A percentile compares a stretch with the other conserved stretches of the same genome.
These are phyloP conservation scores for Tetraodon nigroviridis DNA, from an alignment of 2,113 vertebrate genomes.

Conservation along the genomic window DNA sequence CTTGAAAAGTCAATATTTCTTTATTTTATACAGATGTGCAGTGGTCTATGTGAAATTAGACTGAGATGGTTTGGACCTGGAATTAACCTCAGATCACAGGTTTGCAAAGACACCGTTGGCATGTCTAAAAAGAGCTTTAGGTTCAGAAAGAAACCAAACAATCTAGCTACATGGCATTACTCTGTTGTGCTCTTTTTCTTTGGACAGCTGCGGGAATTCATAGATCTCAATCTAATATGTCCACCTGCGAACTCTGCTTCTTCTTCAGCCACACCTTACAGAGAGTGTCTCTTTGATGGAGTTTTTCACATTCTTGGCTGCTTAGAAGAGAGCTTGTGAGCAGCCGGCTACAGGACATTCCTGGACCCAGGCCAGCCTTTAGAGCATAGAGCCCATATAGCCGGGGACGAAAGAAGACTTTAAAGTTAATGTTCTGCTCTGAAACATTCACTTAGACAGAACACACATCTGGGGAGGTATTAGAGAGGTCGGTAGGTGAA, in stretches of 20 bases:
- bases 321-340: constrained; percentile 60
- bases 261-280: constrained; percentile 58
- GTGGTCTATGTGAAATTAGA: too few species aligned
- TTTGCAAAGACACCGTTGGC: too few species aligned
- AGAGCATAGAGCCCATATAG: constrained; percentile 49
- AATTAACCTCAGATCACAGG: too few species aligned
- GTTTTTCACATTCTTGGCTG: constrained; percentile 68
- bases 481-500: constrained; percentile 9
- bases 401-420: constrained; percentile 57
- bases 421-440: constrained; percentile 68
- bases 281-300: constrained; percentile 52
- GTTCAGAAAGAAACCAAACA: constrained; percentile 10
- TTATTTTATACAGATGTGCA: not conserved
- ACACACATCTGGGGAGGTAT: constrained; percentile 56
- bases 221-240: constrained; percentile 37
- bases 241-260: constrained; percentile 69
- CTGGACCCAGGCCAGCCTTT: constrained; percentile 66
- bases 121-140: too few species aligned
- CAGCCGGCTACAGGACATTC: constrained; percentile 58
- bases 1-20: constrained; percentile 16
- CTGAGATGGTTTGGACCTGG: too few species aligned
- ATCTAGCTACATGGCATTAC: constrained; percentile 25
- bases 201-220: constrained; percentile 61
- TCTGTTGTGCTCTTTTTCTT: constrained; percentile 20
- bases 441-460: constrained; percentile 49